Evolutionary conservation across 2,888 invertebrate genomes (phyloP).

Genomic region (Bibio marci): DNA sequence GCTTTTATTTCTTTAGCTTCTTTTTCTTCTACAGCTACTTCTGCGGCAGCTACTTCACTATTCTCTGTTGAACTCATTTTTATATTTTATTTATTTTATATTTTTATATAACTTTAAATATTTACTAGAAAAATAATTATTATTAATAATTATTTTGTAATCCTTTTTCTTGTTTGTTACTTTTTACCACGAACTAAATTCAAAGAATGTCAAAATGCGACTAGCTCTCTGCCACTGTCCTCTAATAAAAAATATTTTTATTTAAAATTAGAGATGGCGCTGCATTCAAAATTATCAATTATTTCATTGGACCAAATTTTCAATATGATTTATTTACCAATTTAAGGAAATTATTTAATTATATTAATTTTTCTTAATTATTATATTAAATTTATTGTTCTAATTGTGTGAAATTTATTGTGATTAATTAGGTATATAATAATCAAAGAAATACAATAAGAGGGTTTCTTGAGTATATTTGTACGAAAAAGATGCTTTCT

Average conservation of each 20-base stretch:
- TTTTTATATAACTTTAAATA: conserved; percentile 12
- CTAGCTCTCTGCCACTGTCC: too few relatives aligned
- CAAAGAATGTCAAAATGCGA: too few relatives aligned
- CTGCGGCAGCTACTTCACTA: conserved; percentile 42
- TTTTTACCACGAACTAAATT: neutral
- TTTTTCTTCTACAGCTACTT: conserved; percentile 42
- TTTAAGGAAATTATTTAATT: too few relatives aligned
- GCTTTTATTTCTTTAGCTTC: conserved; percentile 53
- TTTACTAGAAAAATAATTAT: conserved; percentile 2
- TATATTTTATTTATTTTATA: conserved; percentile 19
- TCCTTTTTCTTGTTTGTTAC: neutral
- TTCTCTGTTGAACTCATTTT: conserved; percentile 66
- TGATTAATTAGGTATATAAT: too few relatives aligned
- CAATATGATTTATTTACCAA: too few relatives aligned
- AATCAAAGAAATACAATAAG: conserved; percentile 1
- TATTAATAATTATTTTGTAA: too few relatives aligned
- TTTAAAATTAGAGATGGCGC: conserved; percentile 1
- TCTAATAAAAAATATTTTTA: too few relatives aligned
- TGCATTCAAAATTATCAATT: conserved; percentile 1
- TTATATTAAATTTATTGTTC: too few relatives aligned
- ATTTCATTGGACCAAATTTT: neutral
- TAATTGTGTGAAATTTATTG: too few relatives aligned
- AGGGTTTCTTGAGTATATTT: conserved; percentile 8
- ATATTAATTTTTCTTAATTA: too few relatives aligned
- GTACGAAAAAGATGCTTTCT: neutral